Conservation (phyloP, 2,797 vertebrate species). For the Galaxias olidus region DNA sequence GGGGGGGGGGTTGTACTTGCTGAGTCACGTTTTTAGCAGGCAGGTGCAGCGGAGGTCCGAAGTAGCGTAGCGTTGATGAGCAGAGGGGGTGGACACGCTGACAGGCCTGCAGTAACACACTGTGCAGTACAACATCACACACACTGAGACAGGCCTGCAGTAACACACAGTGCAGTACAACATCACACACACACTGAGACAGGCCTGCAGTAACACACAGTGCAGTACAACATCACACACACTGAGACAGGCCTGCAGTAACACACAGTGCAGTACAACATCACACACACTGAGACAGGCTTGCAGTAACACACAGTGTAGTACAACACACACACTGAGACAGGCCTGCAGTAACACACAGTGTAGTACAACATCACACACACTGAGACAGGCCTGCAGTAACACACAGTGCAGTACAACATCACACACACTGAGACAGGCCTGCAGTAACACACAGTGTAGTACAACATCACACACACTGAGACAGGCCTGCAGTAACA, state of each 20-base stretch:
- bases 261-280: not conserved
- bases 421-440: not conserved
- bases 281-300: not conserved
- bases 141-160: not conserved
- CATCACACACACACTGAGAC: not conserved
- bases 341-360: not conserved
- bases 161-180: not conserved
- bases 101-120: not conserved
- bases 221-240: not conserved
- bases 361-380: not conserved
- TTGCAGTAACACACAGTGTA: not conserved
- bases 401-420: not conserved
- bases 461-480: not conserved
- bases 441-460: not conserved
- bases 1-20: slow-evolving; percentile 50
- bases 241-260: not conserved
- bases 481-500: not conserved
- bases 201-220: not conserved
- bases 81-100: slow-evolving; percentile 3
- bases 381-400: not conserved
- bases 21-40: slow-evolving; percentile 57
- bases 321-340: not conserved
- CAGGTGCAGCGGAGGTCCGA: slow-evolving; percentile 44
- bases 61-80: slow-evolving; percentile 21
- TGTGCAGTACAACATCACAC: not conserved